phyloP scores from a whole-genome alignment of 1,140 invertebrate genomes.

The Hyposmocoma kahamanoa region DNA sequence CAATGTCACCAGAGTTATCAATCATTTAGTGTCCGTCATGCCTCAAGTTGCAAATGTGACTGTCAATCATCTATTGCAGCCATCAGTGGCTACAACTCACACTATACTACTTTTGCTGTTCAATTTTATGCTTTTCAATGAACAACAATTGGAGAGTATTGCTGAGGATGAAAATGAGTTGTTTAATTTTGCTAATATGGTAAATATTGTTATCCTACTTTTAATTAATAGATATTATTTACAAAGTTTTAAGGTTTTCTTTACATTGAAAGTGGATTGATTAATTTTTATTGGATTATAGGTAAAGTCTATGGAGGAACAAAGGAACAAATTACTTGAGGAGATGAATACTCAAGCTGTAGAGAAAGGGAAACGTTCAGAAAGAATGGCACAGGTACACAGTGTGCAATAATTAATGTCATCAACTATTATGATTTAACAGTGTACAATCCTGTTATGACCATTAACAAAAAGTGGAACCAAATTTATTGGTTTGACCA shows the following conservation, averaged over 20 bases:
- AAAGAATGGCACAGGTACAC: conserved; percentile 43
- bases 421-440: no score
- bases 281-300: conserved; percentile 20
- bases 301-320: conserved; percentile 47
- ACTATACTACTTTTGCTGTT: conserved; percentile 42
- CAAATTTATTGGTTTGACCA: no score
- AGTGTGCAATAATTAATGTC: no score
- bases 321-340: conserved; percentile 40
- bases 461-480: no score
- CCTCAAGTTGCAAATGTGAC: conserved; percentile 26
- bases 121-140: conserved; percentile 48
- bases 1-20: conserved; percentile 46
- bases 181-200: conserved; percentile 10
- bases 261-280: neutral
- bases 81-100: conserved; percentile 26
- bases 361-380: conserved; percentile 43
- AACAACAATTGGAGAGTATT: conserved; percentile 32
- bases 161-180: conserved; percentile 39
- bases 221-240: no score
- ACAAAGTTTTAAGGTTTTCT: no score
- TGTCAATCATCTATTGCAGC: conserved; percentile 43
- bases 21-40: conserved; percentile 32
- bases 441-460: no score
- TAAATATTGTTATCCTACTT: no score
- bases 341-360: conserved; percentile 48